Percentiles rank a stretch among this genome's conserved stretches.
These are phyloP conservation scores for Agrotis exclamationis DNA, from an alignment of 2,888 invertebrate species.

Conservation along the genomic window DNA sequence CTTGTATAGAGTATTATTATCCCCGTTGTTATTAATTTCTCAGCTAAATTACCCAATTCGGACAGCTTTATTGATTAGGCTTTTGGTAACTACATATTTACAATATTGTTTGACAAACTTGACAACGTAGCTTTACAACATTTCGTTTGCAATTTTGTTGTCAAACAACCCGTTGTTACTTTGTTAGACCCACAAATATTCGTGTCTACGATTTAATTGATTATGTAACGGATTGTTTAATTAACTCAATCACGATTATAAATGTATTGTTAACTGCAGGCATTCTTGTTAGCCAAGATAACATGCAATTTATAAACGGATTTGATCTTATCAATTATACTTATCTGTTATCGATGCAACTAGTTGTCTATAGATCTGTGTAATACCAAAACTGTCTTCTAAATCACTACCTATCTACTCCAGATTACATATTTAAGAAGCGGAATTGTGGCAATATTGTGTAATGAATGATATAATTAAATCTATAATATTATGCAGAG, in stretches of 20 bases:
- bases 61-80: not conserved
- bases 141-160: constrained; percentile 8
- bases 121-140: not conserved
- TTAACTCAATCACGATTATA: constrained; percentile 24
- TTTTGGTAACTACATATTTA: not conserved
- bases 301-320: constrained; percentile 46
- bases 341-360: not conserved
- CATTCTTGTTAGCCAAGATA: constrained; percentile 8
- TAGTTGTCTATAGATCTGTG: not conserved
- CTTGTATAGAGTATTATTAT: not conserved
- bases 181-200: constrained; percentile 26
- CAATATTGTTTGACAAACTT: not conserved
- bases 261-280: constrained; percentile 10
- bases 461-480: too few species aligned
- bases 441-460: too few species aligned
- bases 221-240: constrained; percentile 15
- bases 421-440: too few species aligned
- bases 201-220: constrained; percentile 32
- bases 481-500: too few species aligned
- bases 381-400: too few species aligned
- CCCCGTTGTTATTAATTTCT: not conserved
- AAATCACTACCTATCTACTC: too few species aligned
- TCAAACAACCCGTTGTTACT: not conserved
- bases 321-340: constrained; percentile 36
- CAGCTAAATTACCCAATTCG: not conserved